Conservation (phyloP, 1,140 invertebrate genomes). For the Dryas iulia region DNA sequence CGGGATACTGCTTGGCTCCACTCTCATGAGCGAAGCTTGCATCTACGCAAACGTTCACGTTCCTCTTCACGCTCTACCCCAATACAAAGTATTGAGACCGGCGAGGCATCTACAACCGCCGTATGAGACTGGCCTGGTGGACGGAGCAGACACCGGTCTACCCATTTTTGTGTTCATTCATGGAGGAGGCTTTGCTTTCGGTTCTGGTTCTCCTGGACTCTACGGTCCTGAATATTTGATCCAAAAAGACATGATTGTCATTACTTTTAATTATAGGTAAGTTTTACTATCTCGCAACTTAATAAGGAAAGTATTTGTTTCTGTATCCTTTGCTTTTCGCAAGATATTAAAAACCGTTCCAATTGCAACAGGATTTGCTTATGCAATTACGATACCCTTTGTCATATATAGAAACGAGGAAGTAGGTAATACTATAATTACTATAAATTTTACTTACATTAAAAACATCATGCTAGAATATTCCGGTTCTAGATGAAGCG, state of each 20-base stretch:
- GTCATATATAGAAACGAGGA: background rate
- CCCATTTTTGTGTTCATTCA: constrained; percentile 86
- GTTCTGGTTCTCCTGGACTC: constrained; percentile 78
- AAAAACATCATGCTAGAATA: background rate
- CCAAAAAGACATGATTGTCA: constrained; percentile 83
- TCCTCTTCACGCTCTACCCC: constrained; percentile 44
- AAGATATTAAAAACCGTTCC: background rate
- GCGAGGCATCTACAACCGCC: constrained; percentile 24
- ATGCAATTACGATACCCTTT: background rate
- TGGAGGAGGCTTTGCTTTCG: constrained; percentile 86
- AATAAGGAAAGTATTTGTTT: background rate
- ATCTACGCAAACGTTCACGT: constrained; percentile 63
- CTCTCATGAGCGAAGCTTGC: constrained; percentile 54
- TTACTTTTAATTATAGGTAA: constrained; percentile 85
- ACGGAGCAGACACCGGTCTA: constrained; percentile 57
- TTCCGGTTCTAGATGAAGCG: background rate
- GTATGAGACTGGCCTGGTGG: constrained; percentile 8
- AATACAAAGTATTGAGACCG: background rate
- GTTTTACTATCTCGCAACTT: background rate
- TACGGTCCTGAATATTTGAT: constrained; percentile 84
- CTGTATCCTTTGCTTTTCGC: background rate
- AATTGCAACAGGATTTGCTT: too few species aligned
- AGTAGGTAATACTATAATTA: background rate
- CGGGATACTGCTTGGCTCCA: constrained; percentile 37
- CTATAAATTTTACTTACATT: background rate